These are phyloP conservation scores for Dolichoris vasculosae DNA, from an alignment of 1,140 invertebrate genomes.

Conservation along the genomic window DNA sequence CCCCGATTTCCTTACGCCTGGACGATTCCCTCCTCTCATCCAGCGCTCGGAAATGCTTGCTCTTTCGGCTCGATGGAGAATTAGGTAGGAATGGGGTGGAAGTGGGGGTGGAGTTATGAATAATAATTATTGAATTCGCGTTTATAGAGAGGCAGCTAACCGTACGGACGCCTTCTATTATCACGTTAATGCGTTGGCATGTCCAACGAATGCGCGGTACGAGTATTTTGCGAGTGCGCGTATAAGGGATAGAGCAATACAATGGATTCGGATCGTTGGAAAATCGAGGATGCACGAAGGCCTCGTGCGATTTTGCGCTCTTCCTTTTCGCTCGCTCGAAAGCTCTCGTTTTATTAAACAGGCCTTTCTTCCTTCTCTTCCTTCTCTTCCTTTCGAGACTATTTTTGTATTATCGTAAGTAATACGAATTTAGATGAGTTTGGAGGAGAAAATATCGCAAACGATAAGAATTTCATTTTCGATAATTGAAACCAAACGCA, in stretches of 20 bases:
- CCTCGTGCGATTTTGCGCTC: neutral
- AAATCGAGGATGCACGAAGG: constrained; percentile 31
- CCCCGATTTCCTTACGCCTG: constrained; percentile 44
- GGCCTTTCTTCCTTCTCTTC: neutral
- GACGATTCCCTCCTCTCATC: neutral
- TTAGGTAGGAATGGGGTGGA: neutral
- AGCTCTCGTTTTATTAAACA: neutral
- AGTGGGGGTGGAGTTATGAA: constrained; percentile 44
- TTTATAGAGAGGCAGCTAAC: constrained; percentile 45
- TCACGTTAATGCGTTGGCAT: constrained; percentile 50
- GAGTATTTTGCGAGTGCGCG: neutral
- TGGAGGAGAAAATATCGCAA: neutral
- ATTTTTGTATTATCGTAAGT: no score
- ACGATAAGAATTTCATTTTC: neutral
- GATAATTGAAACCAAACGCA: neutral
- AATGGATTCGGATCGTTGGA: constrained; percentile 37
- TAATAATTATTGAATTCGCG: constrained; percentile 55
- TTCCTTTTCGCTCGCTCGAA: neutral
- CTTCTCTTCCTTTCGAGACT: no score
- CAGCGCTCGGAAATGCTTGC: constrained; percentile 32
- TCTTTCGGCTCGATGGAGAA: constrained; percentile 42
- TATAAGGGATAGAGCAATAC: constrained; percentile 1
- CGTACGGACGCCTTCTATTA: constrained; percentile 50
- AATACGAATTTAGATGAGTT: no score
- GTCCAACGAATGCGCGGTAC: neutral